Conservation (phyloP, 2,113 vertebrate genomes). For the Pteropus alecto region DNA sequence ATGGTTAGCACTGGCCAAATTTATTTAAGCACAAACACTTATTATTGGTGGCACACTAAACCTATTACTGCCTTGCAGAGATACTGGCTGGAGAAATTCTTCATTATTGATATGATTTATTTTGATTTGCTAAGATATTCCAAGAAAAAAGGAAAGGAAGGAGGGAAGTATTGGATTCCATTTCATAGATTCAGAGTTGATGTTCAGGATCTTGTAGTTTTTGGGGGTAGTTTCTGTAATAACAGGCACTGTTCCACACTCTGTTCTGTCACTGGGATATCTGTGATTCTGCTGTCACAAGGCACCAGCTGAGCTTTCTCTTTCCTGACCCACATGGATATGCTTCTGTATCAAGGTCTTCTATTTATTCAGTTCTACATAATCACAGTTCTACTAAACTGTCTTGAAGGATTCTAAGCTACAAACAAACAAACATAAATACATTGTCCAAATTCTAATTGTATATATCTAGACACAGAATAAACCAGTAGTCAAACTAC, state of each 20-base stretch:
- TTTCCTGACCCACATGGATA: neutral
- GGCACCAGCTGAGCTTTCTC: neutral
- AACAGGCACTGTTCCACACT: neutral
- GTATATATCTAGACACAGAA: neutral
- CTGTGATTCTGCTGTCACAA: neutral
- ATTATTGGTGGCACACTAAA: neutral
- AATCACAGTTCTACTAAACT: no score
- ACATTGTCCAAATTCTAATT: neutral
- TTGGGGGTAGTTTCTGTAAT: neutral
- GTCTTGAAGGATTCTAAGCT: neutral
- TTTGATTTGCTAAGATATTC: neutral
- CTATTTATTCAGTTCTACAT: neutral
- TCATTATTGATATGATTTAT: neutral
- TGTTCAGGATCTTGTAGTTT: neutral
- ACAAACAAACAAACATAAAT: neutral
- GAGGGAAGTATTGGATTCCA: neutral
- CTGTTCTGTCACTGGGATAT: neutral
- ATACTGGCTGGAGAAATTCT: neutral
- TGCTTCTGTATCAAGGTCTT: neutral
- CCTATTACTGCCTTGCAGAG: neutral
- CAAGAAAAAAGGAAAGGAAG: neutral
- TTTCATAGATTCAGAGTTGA: neutral
- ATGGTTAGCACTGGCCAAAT: neutral
- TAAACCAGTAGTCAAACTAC: neutral
- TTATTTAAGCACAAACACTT: neutral